Base-by-base conservation (phyloP, 1,140 invertebrate genomes). In the Apocrypta bakeri region DNA sequence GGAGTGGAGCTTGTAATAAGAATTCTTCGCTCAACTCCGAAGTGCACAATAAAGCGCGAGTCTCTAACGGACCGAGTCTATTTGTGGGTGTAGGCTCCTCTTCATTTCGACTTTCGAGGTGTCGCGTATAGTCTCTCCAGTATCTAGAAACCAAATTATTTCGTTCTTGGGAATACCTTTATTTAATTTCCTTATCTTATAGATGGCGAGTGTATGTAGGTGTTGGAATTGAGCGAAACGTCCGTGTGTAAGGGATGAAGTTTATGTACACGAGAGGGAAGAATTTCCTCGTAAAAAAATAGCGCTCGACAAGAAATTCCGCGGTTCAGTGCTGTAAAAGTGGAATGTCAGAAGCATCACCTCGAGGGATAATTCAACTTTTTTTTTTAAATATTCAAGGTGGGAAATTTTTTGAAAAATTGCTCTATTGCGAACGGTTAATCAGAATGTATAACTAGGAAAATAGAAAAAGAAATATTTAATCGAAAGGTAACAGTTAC, bases 1-100 rank as follows among this genome's bases (percentile, higher is more conserved):
- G 12, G 37, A 24, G 72, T 74, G 61, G 40, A 66, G 25, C 82
- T 79, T 83, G 64, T 83, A 84, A 84, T 84, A 84, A 84, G 79
- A 84, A 81, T 84, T 81, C 83, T 81, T 77, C 73, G 74, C 4
- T 40, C 24, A 84, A 77, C 40, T 80, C 29, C 68, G 12, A 64
- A 64, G 75, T 64, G 75, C 81, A 78, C 74, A 72, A 78, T 82
- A 82, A 82, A 82, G 74, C 29, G 48, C 7, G 25, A 21, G 48
- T 3, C 11, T 77, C 61, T 66, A 66, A 29, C 33, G 42, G 42
- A 31, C 9, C 12, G 61, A n/a, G 74, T 33, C 17, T 76, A 76
- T 76, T 76, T 76, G 63, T 76, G 73, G 27, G 56, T 25, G 56
- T 37, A 6, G 1, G 11, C 21, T 56, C 6, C 48, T 56, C 48